Conservation (phyloP, 2,888 invertebrate species). For the Autographa gamma region DNA sequence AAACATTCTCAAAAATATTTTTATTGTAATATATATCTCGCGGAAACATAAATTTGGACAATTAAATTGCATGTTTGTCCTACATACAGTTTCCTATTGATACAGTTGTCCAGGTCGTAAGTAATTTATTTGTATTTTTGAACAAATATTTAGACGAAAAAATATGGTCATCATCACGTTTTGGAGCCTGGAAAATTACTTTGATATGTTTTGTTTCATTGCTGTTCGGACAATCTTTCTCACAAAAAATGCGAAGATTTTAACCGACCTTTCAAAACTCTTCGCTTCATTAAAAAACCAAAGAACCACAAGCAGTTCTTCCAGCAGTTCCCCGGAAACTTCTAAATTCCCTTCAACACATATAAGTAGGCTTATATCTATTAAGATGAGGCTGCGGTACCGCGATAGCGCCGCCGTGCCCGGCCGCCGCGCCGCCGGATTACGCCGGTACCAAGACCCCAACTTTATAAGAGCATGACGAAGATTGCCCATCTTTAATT, state of each 20-base stretch:
- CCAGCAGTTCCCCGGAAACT: too few relatives aligned
- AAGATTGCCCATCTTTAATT: constrained; percentile 60
- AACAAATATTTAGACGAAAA: constrained; percentile 11
- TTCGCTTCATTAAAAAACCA: too few relatives aligned
- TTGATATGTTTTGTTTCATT: too few relatives aligned
- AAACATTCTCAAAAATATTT: background rate
- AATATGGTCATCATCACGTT: constrained; percentile 12
- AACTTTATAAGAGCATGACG: constrained; percentile 63
- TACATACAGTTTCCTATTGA: constrained; percentile 46
- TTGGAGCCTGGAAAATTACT: too few relatives aligned
- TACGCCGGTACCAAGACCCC: constrained; percentile 70
- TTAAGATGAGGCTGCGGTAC: constrained; percentile 65
- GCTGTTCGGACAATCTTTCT: too few relatives aligned
- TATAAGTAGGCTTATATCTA: constrained; percentile 49
- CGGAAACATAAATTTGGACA: constrained; percentile 28
- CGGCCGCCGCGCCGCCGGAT: constrained; percentile 72
- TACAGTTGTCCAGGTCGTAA: constrained; percentile 41
- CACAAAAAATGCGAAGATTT: too few relatives aligned
- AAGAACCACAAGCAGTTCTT: too few relatives aligned
- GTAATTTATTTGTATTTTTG: constrained; percentile 33
- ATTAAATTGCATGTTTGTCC: constrained; percentile 41
- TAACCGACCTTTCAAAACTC: too few relatives aligned
- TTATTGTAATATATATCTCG: constrained; percentile 28
- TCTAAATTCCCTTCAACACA: constrained; percentile 23
- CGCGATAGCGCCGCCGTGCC: constrained; percentile 80